A percentile compares a stretch with the other conserved stretches of the same genome.
Conservation (phyloP, 2,797 vertebrate species). For the Peromyscus aztecus region DNA sequence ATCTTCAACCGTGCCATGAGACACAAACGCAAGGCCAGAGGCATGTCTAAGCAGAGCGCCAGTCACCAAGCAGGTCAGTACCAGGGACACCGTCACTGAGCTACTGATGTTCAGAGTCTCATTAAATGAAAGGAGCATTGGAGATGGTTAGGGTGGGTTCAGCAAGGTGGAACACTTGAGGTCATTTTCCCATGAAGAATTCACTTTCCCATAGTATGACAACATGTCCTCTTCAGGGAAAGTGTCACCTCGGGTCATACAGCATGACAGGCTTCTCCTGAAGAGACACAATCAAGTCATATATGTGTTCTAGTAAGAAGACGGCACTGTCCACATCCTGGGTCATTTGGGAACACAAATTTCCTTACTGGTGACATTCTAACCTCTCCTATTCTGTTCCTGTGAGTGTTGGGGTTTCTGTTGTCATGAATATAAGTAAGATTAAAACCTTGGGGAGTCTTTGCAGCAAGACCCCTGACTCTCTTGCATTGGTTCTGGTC, state of each 20-base stretch:
- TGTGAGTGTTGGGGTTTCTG: not conserved
- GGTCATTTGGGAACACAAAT: not conserved
- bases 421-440: not conserved
- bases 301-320: not conserved
- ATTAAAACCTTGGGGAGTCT: not conserved
- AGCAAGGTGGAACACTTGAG: not conserved
- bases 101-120: not conserved
- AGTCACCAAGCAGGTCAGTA: conserved; percentile 84
- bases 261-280: not conserved
- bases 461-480: not conserved
- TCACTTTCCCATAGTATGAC: not conserved
- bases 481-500: not conserved
- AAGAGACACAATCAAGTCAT: not conserved
- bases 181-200: not conserved
- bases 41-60: not conserved
- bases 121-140: not conserved
- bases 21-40: conserved; percentile 72
- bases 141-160: not conserved
- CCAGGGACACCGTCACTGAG: not conserved
- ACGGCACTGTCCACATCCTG: rapidly evolving
- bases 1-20: conserved; percentile 87
- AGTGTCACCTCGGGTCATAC: not conserved
- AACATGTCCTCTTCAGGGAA: not conserved
- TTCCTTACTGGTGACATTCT: not conserved
- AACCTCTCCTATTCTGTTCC: not conserved